Percentiles rank a stretch among this genome's conserved stretches.
Conservation (phyloP, 2,888 invertebrate genomes). For the Cheilosia vulpina region DNA sequence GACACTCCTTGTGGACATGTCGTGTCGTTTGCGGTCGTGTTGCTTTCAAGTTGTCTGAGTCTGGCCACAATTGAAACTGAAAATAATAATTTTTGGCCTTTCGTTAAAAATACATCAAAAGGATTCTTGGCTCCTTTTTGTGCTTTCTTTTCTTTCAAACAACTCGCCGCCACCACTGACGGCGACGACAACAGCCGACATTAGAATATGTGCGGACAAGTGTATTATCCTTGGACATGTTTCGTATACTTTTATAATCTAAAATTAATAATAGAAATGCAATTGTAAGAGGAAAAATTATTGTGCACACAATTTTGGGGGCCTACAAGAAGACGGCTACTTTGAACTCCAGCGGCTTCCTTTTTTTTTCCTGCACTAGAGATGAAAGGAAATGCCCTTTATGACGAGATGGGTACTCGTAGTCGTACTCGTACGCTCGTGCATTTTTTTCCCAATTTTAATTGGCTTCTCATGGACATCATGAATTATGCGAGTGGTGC, state of each 20-base stretch:
- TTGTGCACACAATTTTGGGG: constrained; percentile 33
- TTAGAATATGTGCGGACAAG: constrained; percentile 57
- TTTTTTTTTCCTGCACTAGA: constrained; percentile 1
- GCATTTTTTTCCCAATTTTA: constrained; percentile 48
- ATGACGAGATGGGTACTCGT: constrained; percentile 2
- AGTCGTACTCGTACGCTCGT: no score
- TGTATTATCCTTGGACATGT: constrained; percentile 49
- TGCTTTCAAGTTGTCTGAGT: constrained; percentile 63
- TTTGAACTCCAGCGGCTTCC: constrained; percentile 54
- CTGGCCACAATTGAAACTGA: constrained; percentile 69
- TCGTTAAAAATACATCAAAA: constrained; percentile 70
- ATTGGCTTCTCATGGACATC: constrained; percentile 62
- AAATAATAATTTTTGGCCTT: constrained; percentile 65
- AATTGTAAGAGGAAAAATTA: constrained; percentile 46
- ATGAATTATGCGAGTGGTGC: constrained; percentile 51
- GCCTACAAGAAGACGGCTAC: constrained; percentile 42
- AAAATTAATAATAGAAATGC: constrained; percentile 67
- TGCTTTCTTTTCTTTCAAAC: constrained; percentile 29
- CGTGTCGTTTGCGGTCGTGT: constrained; percentile 46
- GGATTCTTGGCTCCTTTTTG: constrained; percentile 36
- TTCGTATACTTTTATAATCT: constrained; percentile 51
- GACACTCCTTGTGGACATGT: constrained; percentile 67
- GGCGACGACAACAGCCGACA: constrained; percentile 15
- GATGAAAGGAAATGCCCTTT: constrained; percentile 61
- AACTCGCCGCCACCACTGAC: constrained; percentile 5